Evolutionary conservation across 2,797 vertebrate species (phyloP), one percentile per base, ranked within the genome.

Genomic region (Coracias cyanogaster): DNA sequence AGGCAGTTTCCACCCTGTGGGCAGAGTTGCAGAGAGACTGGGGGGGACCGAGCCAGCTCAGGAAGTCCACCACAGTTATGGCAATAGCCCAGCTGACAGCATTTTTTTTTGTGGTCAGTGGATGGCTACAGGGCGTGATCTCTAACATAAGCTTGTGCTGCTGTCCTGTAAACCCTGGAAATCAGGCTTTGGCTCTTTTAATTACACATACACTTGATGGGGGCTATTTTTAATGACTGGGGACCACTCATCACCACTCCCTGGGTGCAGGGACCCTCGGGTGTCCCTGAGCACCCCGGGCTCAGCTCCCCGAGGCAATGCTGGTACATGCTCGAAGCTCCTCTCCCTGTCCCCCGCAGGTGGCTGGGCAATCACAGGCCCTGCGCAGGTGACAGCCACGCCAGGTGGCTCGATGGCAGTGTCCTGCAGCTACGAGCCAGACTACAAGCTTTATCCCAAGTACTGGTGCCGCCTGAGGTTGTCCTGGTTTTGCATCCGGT

Each of bases 191-290:
- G 24, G 6, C 31, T 45, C 8, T 1, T 43, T 45, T 41, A 37
- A 41, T 67, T 28, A 52, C 15, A 33, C 0, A 2, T 3, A 15
- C 0, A 2, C 5, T 28, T 55, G 26, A 48, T 3, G 2, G 21
- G 54, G 12, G 22, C 9, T 80, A 20, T 77, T 60, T 31, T 37
- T 24, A 35, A 31, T 4, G 25, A 9, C 37, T 37, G 67, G 25
- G 60, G 29, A 21, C 26, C 15, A 5, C 73, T 51, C 20, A 18
- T 19, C 54, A 22, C 7, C 1, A 7, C 52, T 52, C 26, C 26
- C 37, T 0, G 0, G 58, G 58, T 46, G 15, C 60, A 39, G 0
- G 15, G 39, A 26, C 37, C 16, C 64, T 65, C 0, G 12, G 25
- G 33, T 49, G 48, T 0, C 20, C 29, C 28, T 0, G 7, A 35